phyloP scores from a whole-genome alignment of 2,113 vertebrate species.

The Tursiops truncatus region DNA sequence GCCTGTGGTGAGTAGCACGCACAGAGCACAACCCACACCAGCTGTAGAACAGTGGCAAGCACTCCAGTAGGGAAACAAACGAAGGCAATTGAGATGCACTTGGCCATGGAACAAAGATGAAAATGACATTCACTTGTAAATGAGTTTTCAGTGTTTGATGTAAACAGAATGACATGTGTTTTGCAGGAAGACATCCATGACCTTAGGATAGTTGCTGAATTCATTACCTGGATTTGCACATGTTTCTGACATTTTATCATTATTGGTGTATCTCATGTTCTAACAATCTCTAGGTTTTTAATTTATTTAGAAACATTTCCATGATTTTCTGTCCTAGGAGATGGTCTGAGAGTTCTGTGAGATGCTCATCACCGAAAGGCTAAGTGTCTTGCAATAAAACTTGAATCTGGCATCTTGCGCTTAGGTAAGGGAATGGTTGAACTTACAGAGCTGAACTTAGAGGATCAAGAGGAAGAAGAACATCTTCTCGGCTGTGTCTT shows the following conservation, averaged over 20 bases:
- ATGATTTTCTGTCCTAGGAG: background rate
- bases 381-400: background rate
- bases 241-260: constrained; percentile 62
- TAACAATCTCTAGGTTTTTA: constrained; percentile 33
- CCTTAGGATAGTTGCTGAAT: constrained; percentile 55
- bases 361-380: background rate
- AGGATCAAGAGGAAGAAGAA: background rate
- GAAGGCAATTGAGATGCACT: constrained; percentile 88
- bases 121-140: constrained; percentile 90
- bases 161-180: constrained; percentile 86
- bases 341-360: constrained; percentile 31
- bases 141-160: constrained; percentile 89
- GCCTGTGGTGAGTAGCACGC: constrained; percentile 80
- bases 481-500: background rate
- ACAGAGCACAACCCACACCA: constrained; percentile 84
- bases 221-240: constrained; percentile 12
- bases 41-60: constrained; percentile 85
- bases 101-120: constrained; percentile 81
- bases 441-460: background rate
- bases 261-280: constrained; percentile 11
- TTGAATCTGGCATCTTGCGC: background rate
- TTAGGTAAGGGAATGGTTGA: background rate
- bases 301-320: constrained; percentile 5
- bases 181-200: constrained; percentile 73
- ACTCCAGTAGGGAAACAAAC: constrained; percentile 85